Conservation (phyloP, 2,797 vertebrate genomes). For the Apodemus agrarius region DNA sequence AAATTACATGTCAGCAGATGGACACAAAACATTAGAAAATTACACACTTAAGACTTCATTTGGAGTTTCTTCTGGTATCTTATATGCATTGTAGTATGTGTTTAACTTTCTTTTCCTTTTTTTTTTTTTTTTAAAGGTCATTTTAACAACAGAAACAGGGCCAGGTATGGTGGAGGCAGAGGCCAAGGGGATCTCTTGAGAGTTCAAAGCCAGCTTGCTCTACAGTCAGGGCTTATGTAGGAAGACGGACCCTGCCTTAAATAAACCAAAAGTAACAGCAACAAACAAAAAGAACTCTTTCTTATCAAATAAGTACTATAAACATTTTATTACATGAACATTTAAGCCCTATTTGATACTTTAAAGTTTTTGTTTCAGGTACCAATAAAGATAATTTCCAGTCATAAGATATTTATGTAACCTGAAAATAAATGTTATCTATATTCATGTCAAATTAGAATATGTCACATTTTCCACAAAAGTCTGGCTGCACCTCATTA, state of each 20-base stretch:
- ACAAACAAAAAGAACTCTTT: constrained; percentile 24
- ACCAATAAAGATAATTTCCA: neutral
- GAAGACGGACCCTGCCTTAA: neutral
- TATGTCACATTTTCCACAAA: neutral
- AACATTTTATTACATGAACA: constrained; percentile 38
- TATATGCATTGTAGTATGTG: neutral
- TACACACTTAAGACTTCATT: neutral
- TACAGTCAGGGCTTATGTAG: neutral
- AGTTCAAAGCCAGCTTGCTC: neutral
- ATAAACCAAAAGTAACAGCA: constrained; percentile 32
- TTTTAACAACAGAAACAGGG: constrained; percentile 65
- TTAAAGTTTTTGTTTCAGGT: constrained; percentile 59
- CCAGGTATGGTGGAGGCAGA: neutral
- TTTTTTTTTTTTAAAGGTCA: constrained; percentile 69
- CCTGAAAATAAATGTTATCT: constrained; percentile 50
- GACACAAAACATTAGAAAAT: neutral
- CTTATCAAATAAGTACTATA: constrained; percentile 61
- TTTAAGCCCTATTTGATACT: constrained; percentile 35
- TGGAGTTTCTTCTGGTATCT: constrained; percentile 14
- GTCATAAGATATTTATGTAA: constrained; percentile 22
- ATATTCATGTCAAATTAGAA: constrained; percentile 41
- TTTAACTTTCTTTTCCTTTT: constrained; percentile 9
- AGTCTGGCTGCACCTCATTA: neutral
- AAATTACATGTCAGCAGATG: neutral
- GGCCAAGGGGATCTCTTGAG: neutral